Base-by-base conservation (phyloP, 2,113 vertebrate genomes). In the Electrona antarctica region DNA sequence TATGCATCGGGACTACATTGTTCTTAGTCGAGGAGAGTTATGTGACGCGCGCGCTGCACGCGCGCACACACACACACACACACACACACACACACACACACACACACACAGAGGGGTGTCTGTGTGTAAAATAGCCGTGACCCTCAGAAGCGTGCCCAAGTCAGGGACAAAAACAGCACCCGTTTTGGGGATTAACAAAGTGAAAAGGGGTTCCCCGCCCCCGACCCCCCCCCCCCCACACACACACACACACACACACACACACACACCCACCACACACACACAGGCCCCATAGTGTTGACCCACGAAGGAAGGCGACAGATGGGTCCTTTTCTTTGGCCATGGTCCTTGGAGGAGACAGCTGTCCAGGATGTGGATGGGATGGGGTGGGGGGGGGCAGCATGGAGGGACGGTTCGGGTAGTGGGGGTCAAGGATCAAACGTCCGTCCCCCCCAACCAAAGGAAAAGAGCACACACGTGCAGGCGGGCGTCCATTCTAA, bases 231-330 rank as follows among this genome's bases (percentile, higher is more conserved):
- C 57, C 73, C 63, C 61, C 65, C 61, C 80, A 77, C 73, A 75
- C 69, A 72, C 73, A 82, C 64, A 64, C 75, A 66, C 81, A 76
- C 63, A 82, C 74, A 75, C 71, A 77, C 71, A 69, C 62, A 75
- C 65, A 71, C 52, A 80, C 62, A 62, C 60, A 28, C 6, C 29
- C 5, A n/a, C n/a, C 63, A 82, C 74, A 75, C 71, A 77, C 62
- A 62, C 60, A 29, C 6, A 11, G 5, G 21, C 21, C 64, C 33
- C 55, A 67, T 66, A 73, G 60, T 67, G 59, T 61, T 84, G 81
- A 89, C 83, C 86, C 86, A 76, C 90, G 82, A 91, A 90, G 88
- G 88, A 88, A 85, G 72, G 82, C 84, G 77, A 91, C 93, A 94
- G 92, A 93, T 94, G 92, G 91, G 81, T 82, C 83, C 79, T 81